phyloP scores from a whole-genome alignment of 2,113 vertebrate species.

The Laticauda colubrina region DNA sequence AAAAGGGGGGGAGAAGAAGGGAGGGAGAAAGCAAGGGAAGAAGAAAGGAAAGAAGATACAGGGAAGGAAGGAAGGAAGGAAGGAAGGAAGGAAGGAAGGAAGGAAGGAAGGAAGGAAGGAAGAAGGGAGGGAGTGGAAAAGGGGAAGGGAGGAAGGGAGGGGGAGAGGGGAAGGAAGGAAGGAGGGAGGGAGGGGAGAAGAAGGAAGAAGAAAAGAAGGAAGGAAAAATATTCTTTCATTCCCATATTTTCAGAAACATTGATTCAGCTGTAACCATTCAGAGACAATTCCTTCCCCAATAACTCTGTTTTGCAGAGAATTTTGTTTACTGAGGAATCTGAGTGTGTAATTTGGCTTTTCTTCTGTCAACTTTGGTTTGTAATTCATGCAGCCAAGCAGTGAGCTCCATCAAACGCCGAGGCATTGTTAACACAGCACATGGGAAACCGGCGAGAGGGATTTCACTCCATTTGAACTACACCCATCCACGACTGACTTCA shows the following conservation, averaged over 20 bases:
- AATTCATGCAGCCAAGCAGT: not conserved
- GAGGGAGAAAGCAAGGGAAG: too few species aligned
- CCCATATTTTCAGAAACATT: not conserved
- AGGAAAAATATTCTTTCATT: not conserved
- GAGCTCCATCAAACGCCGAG: not conserved
- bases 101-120: too few species aligned
- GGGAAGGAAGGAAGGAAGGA: not conserved
- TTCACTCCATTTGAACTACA: not conserved
- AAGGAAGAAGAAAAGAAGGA: not conserved
- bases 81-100: fast-evolving
- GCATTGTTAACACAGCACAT: too few species aligned
- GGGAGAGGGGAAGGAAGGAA: too few species aligned
- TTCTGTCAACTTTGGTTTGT: not conserved
- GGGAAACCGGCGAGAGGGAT: not conserved
- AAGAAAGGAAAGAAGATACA: not conserved
- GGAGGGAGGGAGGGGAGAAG: fast-evolving
- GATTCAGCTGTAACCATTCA: not conserved
- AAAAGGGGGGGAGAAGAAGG: too few species aligned
- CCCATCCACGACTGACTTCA: too few species aligned
- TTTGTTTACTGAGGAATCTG: not conserved
- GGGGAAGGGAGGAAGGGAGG: too few species aligned
- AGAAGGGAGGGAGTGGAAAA: too few species aligned
- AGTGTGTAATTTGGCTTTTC: not conserved
- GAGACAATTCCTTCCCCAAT: not conserved
- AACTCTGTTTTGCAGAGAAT: not conserved